A percentile compares a stretch with the other conserved stretches of the same genome.
Conservation (phyloP, 2,797 vertebrate species). For the Alauda arvensis region DNA sequence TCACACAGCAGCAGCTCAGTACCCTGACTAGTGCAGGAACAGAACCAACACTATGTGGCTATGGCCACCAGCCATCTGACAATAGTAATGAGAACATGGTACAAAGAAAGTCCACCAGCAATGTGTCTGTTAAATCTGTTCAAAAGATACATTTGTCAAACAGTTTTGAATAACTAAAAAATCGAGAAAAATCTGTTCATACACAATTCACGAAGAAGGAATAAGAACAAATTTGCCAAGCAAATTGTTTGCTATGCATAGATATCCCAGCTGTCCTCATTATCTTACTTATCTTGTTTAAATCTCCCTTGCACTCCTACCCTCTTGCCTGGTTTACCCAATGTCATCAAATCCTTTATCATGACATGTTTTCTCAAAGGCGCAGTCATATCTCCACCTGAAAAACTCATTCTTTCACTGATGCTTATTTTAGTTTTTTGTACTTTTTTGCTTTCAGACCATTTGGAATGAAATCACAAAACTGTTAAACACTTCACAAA, state of each 20-base stretch:
- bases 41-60: not conserved
- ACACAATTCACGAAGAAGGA: constrained; percentile 23
- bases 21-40: not conserved
- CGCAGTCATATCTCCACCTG: not conserved
- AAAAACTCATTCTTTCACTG: not conserved
- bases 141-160: constrained; percentile 21
- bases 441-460: not conserved
- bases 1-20: not conserved
- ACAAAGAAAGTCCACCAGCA: constrained; percentile 27
- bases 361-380: not conserved
- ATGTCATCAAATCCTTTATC: not conserved
- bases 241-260: constrained; percentile 56
- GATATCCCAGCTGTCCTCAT: constrained; percentile 59
- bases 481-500: not conserved
- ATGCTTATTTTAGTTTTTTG: not conserved
- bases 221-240: constrained; percentile 46
- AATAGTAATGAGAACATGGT: not conserved
- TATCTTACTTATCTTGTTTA: constrained; percentile 49
- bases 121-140: constrained; percentile 26
- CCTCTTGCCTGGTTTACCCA: constrained; percentile 16
- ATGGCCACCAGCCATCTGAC: not conserved
- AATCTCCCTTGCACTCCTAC: constrained; percentile 32
- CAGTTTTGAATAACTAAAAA: constrained; percentile 37
- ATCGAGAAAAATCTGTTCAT: constrained; percentile 54
- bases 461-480: not conserved